Percentiles rank a stretch among this genome's conserved stretches.
These are phyloP conservation scores for Crotalus helleri DNA, from an alignment of 2,113 vertebrate genomes.

Conservation along the genomic window DNA sequence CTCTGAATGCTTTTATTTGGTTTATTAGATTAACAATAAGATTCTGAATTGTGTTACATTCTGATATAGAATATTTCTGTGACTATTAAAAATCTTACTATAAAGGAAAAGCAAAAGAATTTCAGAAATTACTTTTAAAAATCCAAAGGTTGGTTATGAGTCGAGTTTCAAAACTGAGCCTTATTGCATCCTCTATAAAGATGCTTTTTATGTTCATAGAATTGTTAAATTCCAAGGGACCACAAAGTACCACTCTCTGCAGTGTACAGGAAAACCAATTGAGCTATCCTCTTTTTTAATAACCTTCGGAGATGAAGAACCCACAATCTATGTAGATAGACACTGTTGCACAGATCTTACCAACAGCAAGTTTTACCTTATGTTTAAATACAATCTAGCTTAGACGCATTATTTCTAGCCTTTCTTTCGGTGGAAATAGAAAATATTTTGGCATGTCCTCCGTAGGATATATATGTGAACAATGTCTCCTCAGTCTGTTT, in stretches of 20 bases:
- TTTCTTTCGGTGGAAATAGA: background rate
- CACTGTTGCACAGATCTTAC: background rate
- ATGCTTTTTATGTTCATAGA: background rate
- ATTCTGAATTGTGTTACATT: background rate
- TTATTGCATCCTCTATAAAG: background rate
- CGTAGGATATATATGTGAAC: background rate
- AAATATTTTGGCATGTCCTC: background rate
- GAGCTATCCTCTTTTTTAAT: background rate
- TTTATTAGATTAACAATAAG: background rate
- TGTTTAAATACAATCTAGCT: background rate
- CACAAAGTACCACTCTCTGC: background rate
- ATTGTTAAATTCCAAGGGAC: background rate
- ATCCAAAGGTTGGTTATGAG: background rate
- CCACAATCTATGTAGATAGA: background rate
- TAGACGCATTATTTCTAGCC: background rate
- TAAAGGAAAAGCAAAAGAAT: background rate
- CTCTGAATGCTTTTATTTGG: background rate
- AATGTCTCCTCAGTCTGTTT: background rate
- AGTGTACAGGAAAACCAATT: background rate
- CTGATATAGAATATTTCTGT: background rate
- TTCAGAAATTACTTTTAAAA: background rate
- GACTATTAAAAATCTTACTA: background rate
- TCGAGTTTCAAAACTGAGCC: background rate
- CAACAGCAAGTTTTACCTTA: background rate
- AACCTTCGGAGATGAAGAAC: background rate